Base-by-base conservation (phyloP, 2,888 invertebrate genomes). In the Xylota segnis region DNA sequence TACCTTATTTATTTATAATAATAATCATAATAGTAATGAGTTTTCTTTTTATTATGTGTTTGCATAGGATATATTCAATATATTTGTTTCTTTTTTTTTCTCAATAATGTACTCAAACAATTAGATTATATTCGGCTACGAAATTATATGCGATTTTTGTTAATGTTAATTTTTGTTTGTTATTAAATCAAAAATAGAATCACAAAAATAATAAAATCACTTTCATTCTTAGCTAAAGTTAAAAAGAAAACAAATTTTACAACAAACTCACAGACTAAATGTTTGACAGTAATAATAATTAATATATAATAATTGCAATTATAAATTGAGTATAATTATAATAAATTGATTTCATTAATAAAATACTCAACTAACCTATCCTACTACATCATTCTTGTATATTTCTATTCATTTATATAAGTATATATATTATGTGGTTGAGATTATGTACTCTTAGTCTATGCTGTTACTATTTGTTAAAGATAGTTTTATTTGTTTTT, bases 401-500 rank as follows among this genome's bases (percentile, higher is more conserved):
- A 84, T 79, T 75, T 75, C 78, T 77, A 43, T 76, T 76, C 37
- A 79, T 66, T 59, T 78, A 34, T 34, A 66, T 78, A 27, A n/a
- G n/a, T 34, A 79, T 66, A 58, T 79, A 27, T 65, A 61, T 72
- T 66, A 63, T 72, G 29, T 23, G 45, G 37, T 84, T 84, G 79
- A 75, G 79, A 84, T 79, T 75, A 84, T 75, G 81, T 81, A 81
- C 63, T 84, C 78, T 83, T 83, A 83, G 79, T 83, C 81, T 75
- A 84, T 75, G 40, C 45, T 72, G 65, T 83, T 83, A 50, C 65
- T 77, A 27, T 52, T 68, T 74, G 29, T 40, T 63, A 40, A 74
- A 56, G 65, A 74, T 79, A 79, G 74, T 79, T 81, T 74, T 16
- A 34, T 16, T 43, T 47, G 27, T 50, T 37, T 45, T 61, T 75